Percentiles rank a stretch among this genome's conserved stretches.
These are phyloP conservation scores for Eucera pruinosa DNA, from an alignment of 2,888 invertebrate genomes.

Conservation along the genomic window DNA sequence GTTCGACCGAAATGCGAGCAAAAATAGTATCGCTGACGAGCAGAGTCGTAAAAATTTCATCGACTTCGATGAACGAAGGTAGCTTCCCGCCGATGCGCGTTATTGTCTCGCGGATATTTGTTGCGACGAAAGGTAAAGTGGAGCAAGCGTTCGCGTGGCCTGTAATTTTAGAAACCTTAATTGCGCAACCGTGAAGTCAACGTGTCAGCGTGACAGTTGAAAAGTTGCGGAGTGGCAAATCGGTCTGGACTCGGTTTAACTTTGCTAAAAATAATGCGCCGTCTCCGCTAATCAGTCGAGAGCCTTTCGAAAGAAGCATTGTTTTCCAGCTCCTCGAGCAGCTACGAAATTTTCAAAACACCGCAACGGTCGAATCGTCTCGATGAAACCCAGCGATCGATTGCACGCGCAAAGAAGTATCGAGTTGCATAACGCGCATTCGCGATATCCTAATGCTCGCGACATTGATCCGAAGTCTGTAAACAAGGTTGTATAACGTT, in stretches of 20 bases:
- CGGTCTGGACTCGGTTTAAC: neutral
- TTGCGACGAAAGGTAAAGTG: conserved; percentile 7
- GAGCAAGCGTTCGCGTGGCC: conserved; percentile 1
- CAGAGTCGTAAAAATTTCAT: conserved; percentile 4
- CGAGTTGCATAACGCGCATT: conserved; percentile 8
- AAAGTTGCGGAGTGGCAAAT: neutral
- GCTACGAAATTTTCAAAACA: neutral
- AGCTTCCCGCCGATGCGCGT: neutral
- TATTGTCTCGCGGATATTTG: conserved; percentile 16
- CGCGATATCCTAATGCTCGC: conserved; percentile 2
- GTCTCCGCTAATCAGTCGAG: neutral
- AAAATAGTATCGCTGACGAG: neutral
- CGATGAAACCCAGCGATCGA: neutral
- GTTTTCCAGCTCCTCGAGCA: neutral
- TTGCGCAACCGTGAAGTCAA: conserved; percentile 9
- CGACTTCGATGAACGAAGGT: neutral
- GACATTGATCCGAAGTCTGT: conserved; percentile 2
- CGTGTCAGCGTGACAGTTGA: conserved; percentile 9
- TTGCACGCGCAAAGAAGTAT: conserved; percentile 1
- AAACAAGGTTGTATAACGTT: conserved; percentile 29
- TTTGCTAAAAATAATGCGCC: conserved; percentile 14
- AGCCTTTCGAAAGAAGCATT: neutral
- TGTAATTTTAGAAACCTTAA: conserved; percentile 37
- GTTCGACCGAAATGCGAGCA: neutral
- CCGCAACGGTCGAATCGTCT: too few relatives aligned